Conservation (phyloP, 2,888 invertebrate genomes). For the Hypena proboscidalis region DNA sequence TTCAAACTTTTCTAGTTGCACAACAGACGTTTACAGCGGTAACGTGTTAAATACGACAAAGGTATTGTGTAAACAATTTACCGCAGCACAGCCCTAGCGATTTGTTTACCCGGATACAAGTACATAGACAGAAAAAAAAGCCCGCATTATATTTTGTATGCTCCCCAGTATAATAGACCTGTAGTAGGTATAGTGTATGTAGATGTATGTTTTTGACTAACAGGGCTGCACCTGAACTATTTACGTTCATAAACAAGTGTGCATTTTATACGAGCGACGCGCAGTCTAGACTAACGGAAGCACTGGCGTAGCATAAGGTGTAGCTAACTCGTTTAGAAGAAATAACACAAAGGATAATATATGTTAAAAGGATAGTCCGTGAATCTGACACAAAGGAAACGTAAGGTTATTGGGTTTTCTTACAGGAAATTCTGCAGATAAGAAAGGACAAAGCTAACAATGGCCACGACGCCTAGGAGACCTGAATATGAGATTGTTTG, state of each 20-base stretch:
- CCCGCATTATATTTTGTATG: conserved; percentile 20
- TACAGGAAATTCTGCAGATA: too few relatives aligned
- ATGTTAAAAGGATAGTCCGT: too few relatives aligned
- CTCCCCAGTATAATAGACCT: conserved; percentile 17
- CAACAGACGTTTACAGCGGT: conserved; percentile 3
- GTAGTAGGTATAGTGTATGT: conserved; percentile 5
- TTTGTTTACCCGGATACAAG: conserved; percentile 36
- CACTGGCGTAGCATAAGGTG: too few relatives aligned
- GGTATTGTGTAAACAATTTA: background rate
- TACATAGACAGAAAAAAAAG: conserved; percentile 39
- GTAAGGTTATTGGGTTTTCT: too few relatives aligned
- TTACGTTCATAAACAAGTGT: background rate
- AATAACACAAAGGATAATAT: too few relatives aligned
- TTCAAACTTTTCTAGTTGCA: background rate
- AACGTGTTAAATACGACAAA: conserved; percentile 2
- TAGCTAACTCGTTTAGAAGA: too few relatives aligned
- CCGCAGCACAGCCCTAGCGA: conserved; percentile 30
- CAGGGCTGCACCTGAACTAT: background rate
- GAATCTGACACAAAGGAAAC: too few relatives aligned
- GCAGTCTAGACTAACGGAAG: too few relatives aligned
- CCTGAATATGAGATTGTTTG: too few relatives aligned
- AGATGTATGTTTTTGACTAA: conserved; percentile 9
- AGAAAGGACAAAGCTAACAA: too few relatives aligned
- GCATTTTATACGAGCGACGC: background rate
- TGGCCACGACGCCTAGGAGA: too few relatives aligned